Conservation (phyloP, 2,797 vertebrate genomes). For the Vireo griseus region DNA sequence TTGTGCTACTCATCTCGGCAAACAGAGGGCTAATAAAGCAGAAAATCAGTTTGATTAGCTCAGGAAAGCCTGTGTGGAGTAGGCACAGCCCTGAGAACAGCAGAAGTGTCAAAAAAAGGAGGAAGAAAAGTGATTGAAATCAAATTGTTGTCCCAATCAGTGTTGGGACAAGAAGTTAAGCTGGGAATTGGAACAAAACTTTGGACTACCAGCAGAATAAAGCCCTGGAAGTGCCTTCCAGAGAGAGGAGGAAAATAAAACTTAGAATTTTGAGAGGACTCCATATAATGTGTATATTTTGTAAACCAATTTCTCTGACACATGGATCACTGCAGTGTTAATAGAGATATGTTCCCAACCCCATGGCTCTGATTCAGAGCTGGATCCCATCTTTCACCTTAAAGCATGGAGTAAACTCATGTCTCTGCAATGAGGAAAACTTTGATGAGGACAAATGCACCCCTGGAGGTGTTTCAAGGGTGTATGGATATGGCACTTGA, state of each 20-base stretch:
- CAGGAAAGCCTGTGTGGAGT: not conserved
- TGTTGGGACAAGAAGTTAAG: not conserved
- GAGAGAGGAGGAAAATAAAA: not conserved
- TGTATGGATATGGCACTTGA: fast-evolving
- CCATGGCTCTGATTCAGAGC: not conserved
- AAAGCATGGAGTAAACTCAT: fast-evolving
- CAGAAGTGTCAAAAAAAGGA: not conserved
- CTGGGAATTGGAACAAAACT: not conserved
- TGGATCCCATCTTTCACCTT: not conserved
- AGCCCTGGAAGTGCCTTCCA: not conserved
- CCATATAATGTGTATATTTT: not conserved
- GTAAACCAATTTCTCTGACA: not conserved
- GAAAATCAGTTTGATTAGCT: not conserved
- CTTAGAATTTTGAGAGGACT: not conserved
- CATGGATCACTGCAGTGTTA: not conserved
- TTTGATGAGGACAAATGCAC: not conserved
- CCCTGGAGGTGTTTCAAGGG: not conserved
- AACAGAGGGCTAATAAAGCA: not conserved
- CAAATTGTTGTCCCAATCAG: too few relatives aligned
- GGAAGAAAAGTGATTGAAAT: not conserved
- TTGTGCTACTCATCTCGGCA: not conserved
- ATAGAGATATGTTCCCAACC: not conserved
- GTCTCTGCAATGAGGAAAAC: not conserved
- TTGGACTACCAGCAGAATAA: not conserved
- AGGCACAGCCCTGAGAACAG: not conserved